Percentiles rank a stretch among this genome's conserved stretches.
These are phyloP conservation scores for Psittacula cyanocephala DNA, from an alignment of 2,113 vertebrate species.

Conservation along the genomic window DNA sequence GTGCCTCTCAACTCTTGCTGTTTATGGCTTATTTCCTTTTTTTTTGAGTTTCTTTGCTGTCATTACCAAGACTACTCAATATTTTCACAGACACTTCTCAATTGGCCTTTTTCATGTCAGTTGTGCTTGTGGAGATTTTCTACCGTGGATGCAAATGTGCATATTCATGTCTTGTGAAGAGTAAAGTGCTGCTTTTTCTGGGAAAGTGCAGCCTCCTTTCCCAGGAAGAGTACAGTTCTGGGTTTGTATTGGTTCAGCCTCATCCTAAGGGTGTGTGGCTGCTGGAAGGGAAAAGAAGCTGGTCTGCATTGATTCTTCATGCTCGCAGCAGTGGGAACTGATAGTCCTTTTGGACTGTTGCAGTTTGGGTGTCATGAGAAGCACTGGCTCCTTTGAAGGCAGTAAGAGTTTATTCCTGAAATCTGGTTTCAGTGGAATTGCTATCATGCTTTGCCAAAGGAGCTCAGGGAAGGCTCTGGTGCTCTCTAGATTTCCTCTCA, in stretches of 20 bases:
- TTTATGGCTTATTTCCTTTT: background rate
- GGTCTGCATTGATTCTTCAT: background rate
- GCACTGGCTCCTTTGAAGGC: background rate
- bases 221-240: background rate
- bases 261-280: background rate
- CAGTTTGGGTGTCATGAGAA: background rate
- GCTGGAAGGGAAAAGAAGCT: background rate
- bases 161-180: background rate
- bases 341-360: background rate
- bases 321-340: background rate
- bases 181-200: background rate
- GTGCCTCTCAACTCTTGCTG: background rate
- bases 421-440: background rate
- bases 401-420: background rate
- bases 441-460: background rate
- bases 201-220: background rate
- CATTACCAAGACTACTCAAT: background rate
- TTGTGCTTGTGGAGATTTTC: background rate
- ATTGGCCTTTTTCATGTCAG: background rate
- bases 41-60: background rate
- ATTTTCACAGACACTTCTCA: background rate
- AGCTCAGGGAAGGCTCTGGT: background rate
- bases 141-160: background rate
- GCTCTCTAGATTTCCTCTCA: background rate
- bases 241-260: background rate